A percentile compares a stretch with the other conserved stretches of the same genome.
Evolutionary conservation across 2,888 invertebrate species (phyloP).

Genomic region (Papilio gigon): DNA sequence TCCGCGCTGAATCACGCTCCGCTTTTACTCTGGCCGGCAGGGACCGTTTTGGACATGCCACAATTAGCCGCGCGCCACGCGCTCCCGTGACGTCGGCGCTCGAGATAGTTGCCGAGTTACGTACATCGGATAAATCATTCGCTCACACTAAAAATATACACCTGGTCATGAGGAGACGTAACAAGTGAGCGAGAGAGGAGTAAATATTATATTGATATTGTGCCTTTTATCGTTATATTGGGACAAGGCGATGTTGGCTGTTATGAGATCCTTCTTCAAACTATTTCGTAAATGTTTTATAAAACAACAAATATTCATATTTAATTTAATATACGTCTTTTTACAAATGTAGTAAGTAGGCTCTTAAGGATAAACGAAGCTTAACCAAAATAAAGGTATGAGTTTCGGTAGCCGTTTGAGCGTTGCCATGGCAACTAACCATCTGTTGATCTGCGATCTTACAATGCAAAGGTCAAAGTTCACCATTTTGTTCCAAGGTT

Average conservation of each 20-base stretch:
- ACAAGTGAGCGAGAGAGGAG: slow-evolving; percentile 46
- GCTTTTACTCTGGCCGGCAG: slow-evolving; percentile 63
- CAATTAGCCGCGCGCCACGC: slow-evolving; percentile 75
- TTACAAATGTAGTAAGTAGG: background rate
- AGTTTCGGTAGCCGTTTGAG: slow-evolving; percentile 49
- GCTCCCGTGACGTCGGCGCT: slow-evolving; percentile 74
- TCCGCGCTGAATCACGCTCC: slow-evolving; percentile 71
- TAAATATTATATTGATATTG: slow-evolving; percentile 37
- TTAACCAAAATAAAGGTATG: slow-evolving; percentile 55
- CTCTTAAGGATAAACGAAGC: slow-evolving; percentile 29
- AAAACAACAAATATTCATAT: background rate
- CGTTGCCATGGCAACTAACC: slow-evolving; percentile 67
- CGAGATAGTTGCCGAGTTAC: slow-evolving; percentile 70
- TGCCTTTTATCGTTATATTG: background rate
- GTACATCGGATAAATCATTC: slow-evolving; percentile 71
- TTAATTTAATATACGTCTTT: background rate
- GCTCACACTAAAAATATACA: slow-evolving; percentile 68
- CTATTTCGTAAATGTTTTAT: background rate
- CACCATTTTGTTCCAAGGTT: slow-evolving; percentile 43
- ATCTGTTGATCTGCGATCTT: slow-evolving; percentile 62
- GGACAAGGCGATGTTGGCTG: background rate
- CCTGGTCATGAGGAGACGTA: slow-evolving; percentile 66
- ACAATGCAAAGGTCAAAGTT: slow-evolving; percentile 64
- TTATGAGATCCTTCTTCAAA: background rate
- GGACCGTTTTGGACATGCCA: slow-evolving; percentile 77